Base-by-base conservation (phyloP, 2,113 vertebrate species). In the Balaeniceps rex region DNA sequence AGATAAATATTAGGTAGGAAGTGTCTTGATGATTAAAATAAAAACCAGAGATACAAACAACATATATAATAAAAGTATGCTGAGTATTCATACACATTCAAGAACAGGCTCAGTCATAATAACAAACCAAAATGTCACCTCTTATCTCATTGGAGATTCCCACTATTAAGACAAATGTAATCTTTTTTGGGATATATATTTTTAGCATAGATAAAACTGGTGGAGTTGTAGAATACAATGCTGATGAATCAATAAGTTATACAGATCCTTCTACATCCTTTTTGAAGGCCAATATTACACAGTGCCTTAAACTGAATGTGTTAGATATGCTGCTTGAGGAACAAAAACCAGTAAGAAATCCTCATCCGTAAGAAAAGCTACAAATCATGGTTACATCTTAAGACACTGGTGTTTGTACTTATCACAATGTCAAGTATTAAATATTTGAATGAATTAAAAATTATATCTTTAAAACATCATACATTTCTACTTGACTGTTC, bases 401-500 rank as follows among this genome's bases (percentile, higher is more conserved):
- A n/a, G 36, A 71, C 29, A 42, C 4, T 36, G 18, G 19, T 54
- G 13, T 11, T 65, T 60, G 25, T 58, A 71, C 9, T 26, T 63
- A 66, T 19, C 25, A 54, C 1, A 66, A 34, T 0, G 0, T 2
- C 5, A 49, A 64, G 7, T 47, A 58, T 25, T 71, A 63, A 42
- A 79, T 83, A 61, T 47, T 69, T 71, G 17, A 88, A 75, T 54
- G 6, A 82, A 66, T 52, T 14, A 85, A 49, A 49, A 44, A 12
- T 31, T 58, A 5, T 46, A n/a, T 31, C 10, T 2, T 6, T 31
- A 79, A 79, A 86, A 51, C 58, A 54, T 15, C 9, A 4, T 46
- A 23, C 5, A 33, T 60, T 79, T 86, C 9, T 46, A 42, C 33
- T 64, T 6, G 0, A 10, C 4, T 24, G 1, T 75, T 75, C 28